Base-by-base conservation (phyloP, 1,140 invertebrate species). In the Tetranychus cinnabarinus region DNA sequence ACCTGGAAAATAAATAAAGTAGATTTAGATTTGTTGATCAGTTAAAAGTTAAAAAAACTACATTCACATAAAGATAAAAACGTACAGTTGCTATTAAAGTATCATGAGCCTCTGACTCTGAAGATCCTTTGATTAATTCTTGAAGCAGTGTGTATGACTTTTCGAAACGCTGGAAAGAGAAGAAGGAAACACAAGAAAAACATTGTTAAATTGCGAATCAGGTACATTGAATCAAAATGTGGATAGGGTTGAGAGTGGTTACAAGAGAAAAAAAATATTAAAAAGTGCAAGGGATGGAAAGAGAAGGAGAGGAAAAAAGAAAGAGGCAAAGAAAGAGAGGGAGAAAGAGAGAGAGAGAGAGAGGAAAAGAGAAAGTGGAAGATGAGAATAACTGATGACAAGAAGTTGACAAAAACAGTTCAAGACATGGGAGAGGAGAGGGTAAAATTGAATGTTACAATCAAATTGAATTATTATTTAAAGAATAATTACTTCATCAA, bases 51-150 rank as follows among this genome's bases (percentile, higher is more conserved):
- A 46, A 6, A 45, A 54, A 56, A 7, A 23, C 23, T 23, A 23
- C 23, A 23, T 23, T 23, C 23, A 23, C 23, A 23, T 23, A 37
- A 31, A 45, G 55, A 42, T 42, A 8, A 15, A 39, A 36, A 68
- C 68, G 66, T 56, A 88, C 82, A 45, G 85, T 81, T 73, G 82
- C 86, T 69, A 85, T 89, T 12, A 95, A 75, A 12, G 82, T 82
- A 73, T 95, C 89, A 70, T 93, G 88, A 63, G 84, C 81, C 74
- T 96, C 90, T 71, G 92, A 88, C 70, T 96, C 90, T 61, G 85
- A 88, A 62, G 88, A 77, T 61, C 85, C 86, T 60, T 79, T 76
- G 36, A 82, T 81, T 63, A 92, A 73, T 66, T 77, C 80, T 71
- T 84, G 82, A 59, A 93, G 75, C 67, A 77, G 79, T 63, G 74